These are phyloP conservation scores for Apogon talboti DNA, from an alignment of 2,797 vertebrate genomes.

Conservation along the genomic window DNA sequence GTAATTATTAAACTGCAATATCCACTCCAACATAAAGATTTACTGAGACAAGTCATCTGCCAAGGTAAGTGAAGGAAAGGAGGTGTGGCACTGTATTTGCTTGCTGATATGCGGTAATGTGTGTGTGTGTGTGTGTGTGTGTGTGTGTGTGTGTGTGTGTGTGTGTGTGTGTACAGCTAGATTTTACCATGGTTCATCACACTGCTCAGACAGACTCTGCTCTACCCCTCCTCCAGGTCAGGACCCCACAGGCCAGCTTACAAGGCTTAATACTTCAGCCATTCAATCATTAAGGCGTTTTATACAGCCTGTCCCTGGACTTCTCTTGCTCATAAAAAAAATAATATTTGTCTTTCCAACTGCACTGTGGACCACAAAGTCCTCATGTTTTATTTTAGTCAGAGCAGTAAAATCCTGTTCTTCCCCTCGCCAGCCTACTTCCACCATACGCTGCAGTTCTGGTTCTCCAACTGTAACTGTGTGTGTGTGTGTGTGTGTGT, in stretches of 20 bases:
- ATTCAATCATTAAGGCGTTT: conserved; percentile 84
- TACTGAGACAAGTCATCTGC: conserved; percentile 43
- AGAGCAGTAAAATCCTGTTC: conserved; percentile 80
- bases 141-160: conserved; percentile 11
- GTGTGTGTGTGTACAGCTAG: conserved; percentile 16
- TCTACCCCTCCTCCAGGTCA: conserved; percentile 53
- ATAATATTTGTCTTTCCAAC: conserved; percentile 89
- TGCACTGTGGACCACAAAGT: conserved; percentile 86
- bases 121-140: conserved; percentile 17
- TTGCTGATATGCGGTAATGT: conserved; percentile 20
- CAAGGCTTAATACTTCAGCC: conserved; percentile 85
- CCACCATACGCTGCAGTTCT: conserved; percentile 71
- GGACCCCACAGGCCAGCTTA: conserved; percentile 63
- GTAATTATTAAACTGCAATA: conserved; percentile 70
- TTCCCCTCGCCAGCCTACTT: conserved; percentile 70
- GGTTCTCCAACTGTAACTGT: conserved; percentile 63
- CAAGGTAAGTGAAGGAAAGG: conserved; percentile 36
- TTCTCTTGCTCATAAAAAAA: conserved; percentile 83
- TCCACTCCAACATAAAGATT: conserved; percentile 69
- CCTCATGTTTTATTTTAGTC: conserved; percentile 85
- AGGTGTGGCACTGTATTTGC: conserved; percentile 27
- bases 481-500: conserved; percentile 40
- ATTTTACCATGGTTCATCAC: conserved; percentile 47
- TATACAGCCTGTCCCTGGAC: conserved; percentile 75
- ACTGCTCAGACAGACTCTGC: conserved; percentile 41